A percentile compares a stretch with the other conserved stretches of the same genome.
phyloP scores from a whole-genome alignment of 2,113 vertebrate genomes.

The Gracilinanus agilis region DNA sequence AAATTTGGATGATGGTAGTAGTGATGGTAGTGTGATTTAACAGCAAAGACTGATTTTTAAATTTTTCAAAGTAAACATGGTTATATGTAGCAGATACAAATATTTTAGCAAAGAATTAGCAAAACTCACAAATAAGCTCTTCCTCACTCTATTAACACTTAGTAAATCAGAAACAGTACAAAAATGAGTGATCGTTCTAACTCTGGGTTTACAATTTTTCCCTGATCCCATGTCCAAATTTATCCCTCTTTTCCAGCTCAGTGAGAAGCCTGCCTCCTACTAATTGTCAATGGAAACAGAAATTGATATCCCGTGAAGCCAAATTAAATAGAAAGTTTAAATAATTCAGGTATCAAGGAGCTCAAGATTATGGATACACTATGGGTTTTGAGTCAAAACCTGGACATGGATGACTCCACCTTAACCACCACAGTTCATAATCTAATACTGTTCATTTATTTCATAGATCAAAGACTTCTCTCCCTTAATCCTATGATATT shows the following conservation, averaged over 20 bases:
- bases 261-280: neutral
- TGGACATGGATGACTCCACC: constrained; percentile 18
- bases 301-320: neutral
- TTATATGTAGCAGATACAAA: constrained; percentile 26
- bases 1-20: neutral
- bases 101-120: neutral
- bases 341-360: neutral
- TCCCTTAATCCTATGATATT: constrained; percentile 38
- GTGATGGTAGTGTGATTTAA: neutral
- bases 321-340: neutral
- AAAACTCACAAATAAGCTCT: constrained; percentile 15
- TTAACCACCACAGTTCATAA: neutral
- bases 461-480: neutral
- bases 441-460: neutral
- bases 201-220: neutral
- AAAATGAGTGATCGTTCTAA: neutral
- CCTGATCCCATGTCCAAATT: neutral
- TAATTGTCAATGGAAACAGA: neutral
- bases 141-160: neutral
- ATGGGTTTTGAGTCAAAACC: neutral
- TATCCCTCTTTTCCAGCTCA: neutral
- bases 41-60: neutral
- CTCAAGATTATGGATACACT: neutral
- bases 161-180: neutral
- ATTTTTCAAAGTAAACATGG: constrained; percentile 22